phyloP scores from a whole-genome alignment of 2,888 invertebrate genomes.

The Apamea crenata region DNA sequence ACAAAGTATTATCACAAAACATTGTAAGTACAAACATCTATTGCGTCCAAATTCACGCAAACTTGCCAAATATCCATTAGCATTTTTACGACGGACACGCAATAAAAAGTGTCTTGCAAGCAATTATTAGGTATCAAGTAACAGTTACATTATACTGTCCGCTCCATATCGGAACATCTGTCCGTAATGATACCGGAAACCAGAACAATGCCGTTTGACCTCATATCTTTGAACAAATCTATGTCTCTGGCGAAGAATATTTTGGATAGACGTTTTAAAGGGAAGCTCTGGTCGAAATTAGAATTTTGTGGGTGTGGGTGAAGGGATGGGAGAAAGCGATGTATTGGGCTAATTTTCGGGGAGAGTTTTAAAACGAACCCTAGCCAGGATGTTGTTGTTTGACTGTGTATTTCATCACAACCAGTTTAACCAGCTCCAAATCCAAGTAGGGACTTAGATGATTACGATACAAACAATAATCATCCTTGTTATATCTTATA shows the following conservation, averaged over 20 bases:
- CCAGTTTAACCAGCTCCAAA: background rate
- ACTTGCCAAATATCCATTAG: conserved; percentile 42
- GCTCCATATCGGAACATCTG: conserved; percentile 57
- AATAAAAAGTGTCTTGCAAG: conserved; percentile 48
- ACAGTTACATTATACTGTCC: conserved; percentile 47
- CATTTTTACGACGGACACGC: conserved; percentile 28
- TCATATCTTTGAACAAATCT: conserved; percentile 83
- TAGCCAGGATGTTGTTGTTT: background rate
- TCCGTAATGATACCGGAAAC: conserved; percentile 77
- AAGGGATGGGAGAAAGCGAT: conserved; percentile 66
- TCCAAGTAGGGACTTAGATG: background rate
- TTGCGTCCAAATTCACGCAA: conserved; percentile 32
- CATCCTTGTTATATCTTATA: background rate
- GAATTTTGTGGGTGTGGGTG: conserved; percentile 76
- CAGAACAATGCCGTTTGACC: conserved; percentile 82
- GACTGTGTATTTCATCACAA: background rate
- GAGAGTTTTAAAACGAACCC: background rate
- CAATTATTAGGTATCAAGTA: conserved; percentile 44
- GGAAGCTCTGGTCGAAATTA: conserved; percentile 85
- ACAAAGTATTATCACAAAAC: conserved; percentile 14
- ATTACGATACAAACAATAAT: background rate
- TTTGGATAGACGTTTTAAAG: conserved; percentile 84
- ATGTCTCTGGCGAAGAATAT: conserved; percentile 84
- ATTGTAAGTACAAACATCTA: conserved; percentile 11
- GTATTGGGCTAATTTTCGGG: background rate